These are phyloP conservation scores for Lepidocolaptes lacrymiger DNA, from an alignment of 2,797 vertebrate species.

Conservation along the genomic window DNA sequence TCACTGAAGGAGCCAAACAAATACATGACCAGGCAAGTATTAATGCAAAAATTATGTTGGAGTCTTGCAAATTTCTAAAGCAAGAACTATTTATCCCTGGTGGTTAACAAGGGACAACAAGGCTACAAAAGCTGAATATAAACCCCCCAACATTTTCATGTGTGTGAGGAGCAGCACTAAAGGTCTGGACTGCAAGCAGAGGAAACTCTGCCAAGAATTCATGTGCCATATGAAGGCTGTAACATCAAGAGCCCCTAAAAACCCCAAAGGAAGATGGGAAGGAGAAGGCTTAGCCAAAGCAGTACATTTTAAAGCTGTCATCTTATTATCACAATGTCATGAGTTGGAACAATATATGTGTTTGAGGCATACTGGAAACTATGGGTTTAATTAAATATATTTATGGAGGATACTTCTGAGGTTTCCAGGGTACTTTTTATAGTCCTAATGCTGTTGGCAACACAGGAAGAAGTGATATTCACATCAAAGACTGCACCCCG, in stretches of 20 bases:
- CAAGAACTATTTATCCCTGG: not conserved
- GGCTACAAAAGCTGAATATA: not conserved
- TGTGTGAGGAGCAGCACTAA: slow-evolving; percentile 14
- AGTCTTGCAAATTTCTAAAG: not conserved
- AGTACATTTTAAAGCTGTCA: slow-evolving; percentile 41
- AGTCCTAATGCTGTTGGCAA: not conserved
- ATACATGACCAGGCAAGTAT: not conserved
- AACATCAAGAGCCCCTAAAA: slow-evolving; percentile 18
- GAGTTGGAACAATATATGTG: slow-evolving; percentile 3
- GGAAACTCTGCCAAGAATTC: slow-evolving; percentile 39
- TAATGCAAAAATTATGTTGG: not conserved
- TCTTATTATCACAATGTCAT: slow-evolving; percentile 53
- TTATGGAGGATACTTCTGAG: not conserved
- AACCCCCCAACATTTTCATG: not conserved
- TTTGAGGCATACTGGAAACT: slow-evolving; percentile 15
- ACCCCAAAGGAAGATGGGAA: slow-evolving; percentile 27
- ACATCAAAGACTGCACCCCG: not conserved
- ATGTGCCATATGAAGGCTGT: slow-evolving; percentile 44
- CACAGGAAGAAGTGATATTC: not conserved
- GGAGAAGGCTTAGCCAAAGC: slow-evolving; percentile 44
- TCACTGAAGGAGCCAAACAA: not conserved
- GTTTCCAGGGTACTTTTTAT: slow-evolving; percentile 6
- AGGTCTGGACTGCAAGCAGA: not conserved
- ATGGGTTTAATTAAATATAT: slow-evolving; percentile 23
- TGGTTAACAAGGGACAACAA: slow-evolving; percentile 48